Evolutionary conservation across 2,113 vertebrate species (phyloP).

Genomic region (Apeltes quadracus): DNA sequence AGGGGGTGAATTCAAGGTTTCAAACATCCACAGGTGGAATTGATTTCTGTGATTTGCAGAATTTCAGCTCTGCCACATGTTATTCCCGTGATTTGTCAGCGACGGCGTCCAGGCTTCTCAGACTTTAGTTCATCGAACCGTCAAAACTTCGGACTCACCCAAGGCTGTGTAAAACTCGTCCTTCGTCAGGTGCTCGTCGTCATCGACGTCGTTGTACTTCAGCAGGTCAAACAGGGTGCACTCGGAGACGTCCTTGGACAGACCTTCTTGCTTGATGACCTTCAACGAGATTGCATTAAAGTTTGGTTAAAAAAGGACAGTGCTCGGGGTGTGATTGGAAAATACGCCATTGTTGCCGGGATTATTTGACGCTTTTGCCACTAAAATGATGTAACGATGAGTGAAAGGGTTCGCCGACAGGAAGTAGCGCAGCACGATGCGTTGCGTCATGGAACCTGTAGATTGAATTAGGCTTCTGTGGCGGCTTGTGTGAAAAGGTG

Average conservation of each 20-base stretch:
- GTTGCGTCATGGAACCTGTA: too few species aligned
- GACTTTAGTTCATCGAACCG: background rate
- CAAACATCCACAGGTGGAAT: background rate
- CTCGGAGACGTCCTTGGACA: constrained; percentile 84
- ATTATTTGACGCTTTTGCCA: background rate
- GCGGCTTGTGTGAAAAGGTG: too few species aligned
- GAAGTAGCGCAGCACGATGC: too few species aligned
- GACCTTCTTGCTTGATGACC: constrained; percentile 93
- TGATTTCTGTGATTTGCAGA: background rate
- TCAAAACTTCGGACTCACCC: constrained; percentile 80
- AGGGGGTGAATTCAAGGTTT: background rate
- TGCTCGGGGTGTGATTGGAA: too few species aligned
- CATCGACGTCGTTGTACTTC: constrained; percentile 90
- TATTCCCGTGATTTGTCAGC: background rate
- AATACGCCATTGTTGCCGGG: background rate
- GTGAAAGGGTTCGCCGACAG: too few species aligned
- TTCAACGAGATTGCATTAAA: constrained; percentile 69
- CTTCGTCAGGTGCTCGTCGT: constrained; percentile 87
- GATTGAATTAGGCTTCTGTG: too few species aligned
- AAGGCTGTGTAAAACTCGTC: constrained; percentile 95
- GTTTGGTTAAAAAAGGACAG: constrained; percentile 7
- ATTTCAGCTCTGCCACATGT: background rate
- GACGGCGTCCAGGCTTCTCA: background rate
- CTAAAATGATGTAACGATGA: too few species aligned
- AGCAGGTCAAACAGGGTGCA: constrained; percentile 93